phyloP scores from a whole-genome alignment of 2,888 invertebrate species.

The Cryptus armator region DNA sequence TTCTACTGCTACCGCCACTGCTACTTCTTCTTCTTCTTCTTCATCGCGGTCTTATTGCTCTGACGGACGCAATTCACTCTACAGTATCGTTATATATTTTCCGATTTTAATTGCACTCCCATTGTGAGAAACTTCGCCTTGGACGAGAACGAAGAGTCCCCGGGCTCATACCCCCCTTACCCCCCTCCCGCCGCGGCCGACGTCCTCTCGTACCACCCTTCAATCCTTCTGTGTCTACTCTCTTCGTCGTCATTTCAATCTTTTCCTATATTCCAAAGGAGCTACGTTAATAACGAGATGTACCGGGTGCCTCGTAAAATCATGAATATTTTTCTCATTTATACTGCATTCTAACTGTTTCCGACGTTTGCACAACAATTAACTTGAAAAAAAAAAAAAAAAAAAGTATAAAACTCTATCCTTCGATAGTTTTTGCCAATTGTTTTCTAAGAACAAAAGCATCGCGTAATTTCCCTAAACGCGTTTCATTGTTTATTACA shows the following conservation, averaged over 20 bases:
- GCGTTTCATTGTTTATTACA: neutral
- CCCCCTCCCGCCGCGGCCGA: neutral
- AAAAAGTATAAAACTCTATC: neutral
- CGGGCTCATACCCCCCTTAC: slow-evolving; percentile 29
- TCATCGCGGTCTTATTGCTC: slow-evolving; percentile 50
- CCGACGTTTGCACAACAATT: neutral
- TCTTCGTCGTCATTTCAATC: slow-evolving; percentile 31
- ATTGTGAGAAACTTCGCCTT: slow-evolving; percentile 72
- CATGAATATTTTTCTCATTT: slow-evolving; percentile 76
- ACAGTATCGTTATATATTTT: slow-evolving; percentile 73
- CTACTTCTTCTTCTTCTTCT: slow-evolving; percentile 50
- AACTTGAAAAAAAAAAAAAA: neutral
- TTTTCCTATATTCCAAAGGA: slow-evolving; percentile 24
- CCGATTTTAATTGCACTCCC: slow-evolving; percentile 79
- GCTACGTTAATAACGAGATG: slow-evolving; percentile 44
- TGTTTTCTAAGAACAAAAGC: neutral
- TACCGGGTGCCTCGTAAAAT: slow-evolving; percentile 55
- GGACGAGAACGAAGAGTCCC: slow-evolving; percentile 64
- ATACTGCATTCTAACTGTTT: slow-evolving; percentile 50
- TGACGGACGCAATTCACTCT: slow-evolving; percentile 57
- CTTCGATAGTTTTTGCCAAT: neutral
- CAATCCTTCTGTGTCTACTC: slow-evolving; percentile 7
- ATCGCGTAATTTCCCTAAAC: neutral
- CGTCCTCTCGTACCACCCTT: slow-evolving; percentile 23
- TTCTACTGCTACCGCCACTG: slow-evolving; percentile 24